These are phyloP conservation scores for Priocnemis perturbator DNA, from an alignment of 2,888 invertebrate species.

Conservation along the genomic window DNA sequence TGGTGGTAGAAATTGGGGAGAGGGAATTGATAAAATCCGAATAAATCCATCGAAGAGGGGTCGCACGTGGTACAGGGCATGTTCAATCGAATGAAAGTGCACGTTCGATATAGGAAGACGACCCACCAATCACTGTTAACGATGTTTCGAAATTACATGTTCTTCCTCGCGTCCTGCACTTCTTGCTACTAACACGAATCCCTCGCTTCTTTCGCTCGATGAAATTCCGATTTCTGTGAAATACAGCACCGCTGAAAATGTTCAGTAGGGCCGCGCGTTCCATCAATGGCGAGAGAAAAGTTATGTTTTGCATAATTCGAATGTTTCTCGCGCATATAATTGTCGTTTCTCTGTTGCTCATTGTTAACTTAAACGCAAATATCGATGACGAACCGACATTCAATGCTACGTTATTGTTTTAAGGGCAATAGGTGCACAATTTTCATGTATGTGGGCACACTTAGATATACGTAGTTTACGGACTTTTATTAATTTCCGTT, in stretches of 20 bases:
- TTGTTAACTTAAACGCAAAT: too few species aligned
- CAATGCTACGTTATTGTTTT: too few species aligned
- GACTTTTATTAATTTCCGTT: too few species aligned
- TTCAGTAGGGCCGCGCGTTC: too few species aligned
- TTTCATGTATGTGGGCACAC: too few species aligned
- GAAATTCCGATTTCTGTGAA: not conserved
- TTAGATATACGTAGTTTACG: too few species aligned
- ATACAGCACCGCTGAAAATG: not conserved
- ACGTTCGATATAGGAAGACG: slow-evolving; percentile 18
- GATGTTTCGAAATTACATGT: slow-evolving; percentile 13
- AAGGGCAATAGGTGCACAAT: too few species aligned
- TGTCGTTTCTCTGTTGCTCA: too few species aligned
- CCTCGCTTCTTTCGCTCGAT: not conserved
- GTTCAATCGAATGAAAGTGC: slow-evolving; percentile 21
- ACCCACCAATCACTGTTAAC: slow-evolving; percentile 29
- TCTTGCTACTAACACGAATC: not conserved
- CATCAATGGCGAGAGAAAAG: too few species aligned
- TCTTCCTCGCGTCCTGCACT: not conserved
- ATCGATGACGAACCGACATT: too few species aligned
- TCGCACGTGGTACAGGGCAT: not conserved
- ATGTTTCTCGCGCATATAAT: too few species aligned
- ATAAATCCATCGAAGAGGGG: slow-evolving; percentile 14
- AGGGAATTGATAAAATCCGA: slow-evolving; percentile 17
- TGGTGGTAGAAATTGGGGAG: not conserved
- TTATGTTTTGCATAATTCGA: too few species aligned